Conservation (phyloP, 2,888 invertebrate genomes). For the Agrochola litura region DNA sequence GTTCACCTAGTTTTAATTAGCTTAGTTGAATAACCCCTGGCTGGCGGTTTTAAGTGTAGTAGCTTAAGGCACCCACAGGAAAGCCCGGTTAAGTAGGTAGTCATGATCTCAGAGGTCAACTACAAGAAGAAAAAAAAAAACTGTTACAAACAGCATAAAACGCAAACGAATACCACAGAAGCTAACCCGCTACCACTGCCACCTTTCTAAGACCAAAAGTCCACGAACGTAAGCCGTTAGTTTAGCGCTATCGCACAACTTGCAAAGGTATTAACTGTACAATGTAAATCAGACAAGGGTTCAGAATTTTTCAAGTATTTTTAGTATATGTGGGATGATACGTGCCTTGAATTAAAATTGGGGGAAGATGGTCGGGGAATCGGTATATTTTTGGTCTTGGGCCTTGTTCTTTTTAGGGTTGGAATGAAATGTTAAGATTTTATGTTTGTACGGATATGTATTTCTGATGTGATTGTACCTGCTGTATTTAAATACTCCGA, state of each 20-base stretch:
- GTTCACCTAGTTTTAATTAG: too few relatives aligned
- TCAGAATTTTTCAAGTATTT: conserved; percentile 57
- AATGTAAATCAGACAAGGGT: conserved; percentile 75
- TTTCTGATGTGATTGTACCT: neutral
- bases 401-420: neutral
- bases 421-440: neutral
- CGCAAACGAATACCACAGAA: neutral
- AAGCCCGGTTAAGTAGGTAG: too few relatives aligned
- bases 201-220: conserved; percentile 69
- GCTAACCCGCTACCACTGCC: conserved; percentile 50
- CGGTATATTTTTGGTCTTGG: neutral
- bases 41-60: too few relatives aligned
- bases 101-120: too few relatives aligned
- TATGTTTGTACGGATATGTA: neutral
- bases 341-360: conserved; percentile 12
- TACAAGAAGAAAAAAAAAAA: too few relatives aligned
- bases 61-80: too few relatives aligned
- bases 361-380: neutral
- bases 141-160: neutral
- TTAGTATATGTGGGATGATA: conserved; percentile 27
- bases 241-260: conserved; percentile 72
- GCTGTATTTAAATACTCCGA: too few relatives aligned
- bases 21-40: too few relatives aligned
- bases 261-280: conserved; percentile 73
- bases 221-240: conserved; percentile 73